phyloP scores from a whole-genome alignment of 2,113 vertebrate genomes.

The Candoia aspera region DNA sequence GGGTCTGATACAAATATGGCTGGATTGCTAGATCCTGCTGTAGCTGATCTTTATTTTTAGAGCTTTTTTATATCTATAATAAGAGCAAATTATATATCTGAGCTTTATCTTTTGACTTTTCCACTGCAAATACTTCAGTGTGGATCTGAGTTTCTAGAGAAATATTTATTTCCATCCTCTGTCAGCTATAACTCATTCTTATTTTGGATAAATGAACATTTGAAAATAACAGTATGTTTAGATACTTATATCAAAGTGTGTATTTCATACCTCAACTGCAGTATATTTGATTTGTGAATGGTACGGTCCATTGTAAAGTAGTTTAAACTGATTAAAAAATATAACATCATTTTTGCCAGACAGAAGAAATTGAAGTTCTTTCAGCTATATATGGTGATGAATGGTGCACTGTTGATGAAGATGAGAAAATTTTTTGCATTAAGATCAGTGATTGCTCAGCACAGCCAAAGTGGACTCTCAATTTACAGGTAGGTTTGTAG shows the following conservation, averaged over 20 bases:
- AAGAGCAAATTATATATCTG: neutral
- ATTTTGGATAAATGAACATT: neutral
- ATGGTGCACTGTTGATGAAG: constrained; percentile 94
- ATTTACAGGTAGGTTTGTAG: constrained; percentile 83
- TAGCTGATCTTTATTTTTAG: neutral
- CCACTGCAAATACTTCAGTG: neutral
- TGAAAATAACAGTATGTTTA: neutral
- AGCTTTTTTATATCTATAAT: neutral
- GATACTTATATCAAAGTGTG: neutral
- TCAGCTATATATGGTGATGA: constrained; percentile 95
- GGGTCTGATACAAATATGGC: neutral
- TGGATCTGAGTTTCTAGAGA: neutral
- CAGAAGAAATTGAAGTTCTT: constrained; percentile 96
- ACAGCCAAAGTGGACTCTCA: constrained; percentile 83
- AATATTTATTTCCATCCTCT: neutral
- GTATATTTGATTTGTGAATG: neutral
- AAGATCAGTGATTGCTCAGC: constrained; percentile 82
- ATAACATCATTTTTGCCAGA: constrained; percentile 66
- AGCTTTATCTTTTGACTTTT: neutral
- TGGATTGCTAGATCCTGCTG: neutral
- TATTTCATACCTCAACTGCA: neutral
- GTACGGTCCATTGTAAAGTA: neutral
- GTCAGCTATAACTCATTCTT: neutral
- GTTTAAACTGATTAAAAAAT: neutral
- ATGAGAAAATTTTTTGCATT: constrained; percentile 92